Evolutionary conservation across 2,113 vertebrate genomes (phyloP).

Genomic region (Cinclus cinclus): DNA sequence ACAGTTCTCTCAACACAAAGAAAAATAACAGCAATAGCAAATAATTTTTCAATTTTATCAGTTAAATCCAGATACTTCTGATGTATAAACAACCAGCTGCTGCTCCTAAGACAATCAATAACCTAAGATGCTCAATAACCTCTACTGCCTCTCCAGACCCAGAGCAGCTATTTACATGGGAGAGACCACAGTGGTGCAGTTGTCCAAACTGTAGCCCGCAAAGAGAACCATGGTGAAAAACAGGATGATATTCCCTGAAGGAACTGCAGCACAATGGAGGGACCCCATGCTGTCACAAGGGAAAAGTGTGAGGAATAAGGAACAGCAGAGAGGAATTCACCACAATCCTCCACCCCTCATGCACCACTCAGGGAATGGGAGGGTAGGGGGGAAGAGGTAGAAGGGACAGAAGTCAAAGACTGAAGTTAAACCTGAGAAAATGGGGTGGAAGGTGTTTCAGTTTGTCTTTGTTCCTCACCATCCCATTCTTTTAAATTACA

Average conservation of each 20-base stretch:
- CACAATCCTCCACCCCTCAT: background rate
- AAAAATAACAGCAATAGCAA: background rate
- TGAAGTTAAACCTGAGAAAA: background rate
- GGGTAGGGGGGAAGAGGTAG: background rate
- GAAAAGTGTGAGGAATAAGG: background rate
- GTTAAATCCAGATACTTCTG: background rate
- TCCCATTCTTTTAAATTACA: background rate
- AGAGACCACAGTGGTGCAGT: background rate
- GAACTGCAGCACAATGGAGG: background rate
- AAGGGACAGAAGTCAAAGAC: background rate
- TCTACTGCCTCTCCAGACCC: background rate
- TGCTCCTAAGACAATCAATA: background rate
- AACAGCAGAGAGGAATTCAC: background rate
- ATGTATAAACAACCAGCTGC: background rate
- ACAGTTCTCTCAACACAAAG: background rate
- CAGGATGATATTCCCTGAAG: background rate
- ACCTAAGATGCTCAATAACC: background rate
- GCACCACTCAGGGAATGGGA: background rate
- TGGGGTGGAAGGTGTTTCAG: background rate
- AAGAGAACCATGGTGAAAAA: background rate
- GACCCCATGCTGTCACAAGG: background rate
- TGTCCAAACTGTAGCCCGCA: background rate
- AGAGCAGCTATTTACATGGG: background rate
- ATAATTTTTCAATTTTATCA: background rate
- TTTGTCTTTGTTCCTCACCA: background rate